Conservation (phyloP, 1,140 invertebrate species). For the Panulirus ornatus region DNA sequence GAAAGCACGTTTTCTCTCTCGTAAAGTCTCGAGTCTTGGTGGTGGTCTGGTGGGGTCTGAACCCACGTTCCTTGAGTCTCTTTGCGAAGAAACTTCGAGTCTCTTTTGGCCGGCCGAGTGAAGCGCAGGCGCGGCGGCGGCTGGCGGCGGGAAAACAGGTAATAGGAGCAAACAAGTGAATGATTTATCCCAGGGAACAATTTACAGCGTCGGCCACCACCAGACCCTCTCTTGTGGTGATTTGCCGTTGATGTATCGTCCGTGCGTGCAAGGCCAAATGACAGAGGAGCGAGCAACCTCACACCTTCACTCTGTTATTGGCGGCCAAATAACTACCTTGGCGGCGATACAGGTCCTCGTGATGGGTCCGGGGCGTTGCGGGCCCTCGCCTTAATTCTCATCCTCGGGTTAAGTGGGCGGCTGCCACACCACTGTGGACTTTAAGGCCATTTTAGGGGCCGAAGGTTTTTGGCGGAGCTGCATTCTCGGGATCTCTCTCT, state of each 20-base stretch:
- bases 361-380: constrained; percentile 44
- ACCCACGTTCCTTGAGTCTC: no score
- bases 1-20: not conserved
- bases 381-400: constrained; percentile 32
- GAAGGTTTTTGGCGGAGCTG: not conserved
- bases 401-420: constrained; percentile 50
- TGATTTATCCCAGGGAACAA: constrained; percentile 55
- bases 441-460: constrained; percentile 30
- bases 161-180: constrained; percentile 56
- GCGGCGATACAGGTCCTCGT: constrained; percentile 42
- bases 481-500: constrained; percentile 10
- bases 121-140: not conserved
- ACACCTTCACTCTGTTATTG: constrained; percentile 60
- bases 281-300: constrained; percentile 51
- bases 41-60: constrained; percentile 24
- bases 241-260: constrained; percentile 51
- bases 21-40: not conserved
- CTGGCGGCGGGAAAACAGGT: constrained; percentile 19
- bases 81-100: no score
- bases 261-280: constrained; percentile 54
- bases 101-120: not conserved
- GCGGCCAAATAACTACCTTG: constrained; percentile 56
- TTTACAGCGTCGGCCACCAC: constrained; percentile 37
- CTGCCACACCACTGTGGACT: constrained; percentile 51
- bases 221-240: constrained; percentile 36